phyloP scores from a whole-genome alignment of 1,140 invertebrate genomes.

The Drosophila saltans region DNA sequence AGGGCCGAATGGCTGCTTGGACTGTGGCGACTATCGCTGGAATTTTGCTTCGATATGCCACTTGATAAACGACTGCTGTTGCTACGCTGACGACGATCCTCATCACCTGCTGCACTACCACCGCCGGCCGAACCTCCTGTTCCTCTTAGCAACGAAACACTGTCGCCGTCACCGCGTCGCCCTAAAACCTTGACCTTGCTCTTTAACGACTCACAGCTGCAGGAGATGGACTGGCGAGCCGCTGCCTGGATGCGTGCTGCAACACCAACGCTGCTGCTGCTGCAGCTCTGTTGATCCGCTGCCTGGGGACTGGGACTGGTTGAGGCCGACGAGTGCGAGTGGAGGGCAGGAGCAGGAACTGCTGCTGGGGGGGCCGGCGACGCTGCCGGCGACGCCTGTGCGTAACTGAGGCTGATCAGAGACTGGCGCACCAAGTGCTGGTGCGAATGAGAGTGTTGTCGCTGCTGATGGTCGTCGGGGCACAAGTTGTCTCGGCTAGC shows the following conservation, averaged over 20 bases:
- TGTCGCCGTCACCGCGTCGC: slow-evolving; percentile 40
- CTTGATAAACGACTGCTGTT: slow-evolving; percentile 68
- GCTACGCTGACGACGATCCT: slow-evolving; percentile 61
- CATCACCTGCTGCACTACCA: slow-evolving; percentile 54
- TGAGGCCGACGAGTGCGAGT: slow-evolving; percentile 42
- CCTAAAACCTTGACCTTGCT: slow-evolving; percentile 30
- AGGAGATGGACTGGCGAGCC: slow-evolving; percentile 48
- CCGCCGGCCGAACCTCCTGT: slow-evolving; percentile 15
- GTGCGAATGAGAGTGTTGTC: slow-evolving; percentile 77
- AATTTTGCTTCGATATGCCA: slow-evolving; percentile 76
- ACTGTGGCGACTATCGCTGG: slow-evolving; percentile 72
- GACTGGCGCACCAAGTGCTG: slow-evolving; percentile 81
- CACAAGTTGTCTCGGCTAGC: slow-evolving; percentile 82
- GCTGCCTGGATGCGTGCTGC: slow-evolving; percentile 20
- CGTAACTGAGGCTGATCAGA: slow-evolving; percentile 79
- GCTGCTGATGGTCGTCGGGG: slow-evolving; percentile 73
- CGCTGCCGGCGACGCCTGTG: slow-evolving; percentile 61
- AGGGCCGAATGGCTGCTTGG: slow-evolving; percentile 72
- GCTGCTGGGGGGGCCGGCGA: slow-evolving; percentile 24
- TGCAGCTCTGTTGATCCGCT: slow-evolving; percentile 49
- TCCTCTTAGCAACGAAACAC: slow-evolving; percentile 61
- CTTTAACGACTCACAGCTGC: slow-evolving; percentile 60
- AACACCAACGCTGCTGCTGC: slow-evolving; percentile 50
- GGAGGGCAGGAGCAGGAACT: slow-evolving; percentile 41
- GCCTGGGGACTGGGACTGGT: slow-evolving; percentile 47